These are phyloP conservation scores for Cosmorhoe ocellata DNA, from an alignment of 2,888 invertebrate species.

Conservation along the genomic window DNA sequence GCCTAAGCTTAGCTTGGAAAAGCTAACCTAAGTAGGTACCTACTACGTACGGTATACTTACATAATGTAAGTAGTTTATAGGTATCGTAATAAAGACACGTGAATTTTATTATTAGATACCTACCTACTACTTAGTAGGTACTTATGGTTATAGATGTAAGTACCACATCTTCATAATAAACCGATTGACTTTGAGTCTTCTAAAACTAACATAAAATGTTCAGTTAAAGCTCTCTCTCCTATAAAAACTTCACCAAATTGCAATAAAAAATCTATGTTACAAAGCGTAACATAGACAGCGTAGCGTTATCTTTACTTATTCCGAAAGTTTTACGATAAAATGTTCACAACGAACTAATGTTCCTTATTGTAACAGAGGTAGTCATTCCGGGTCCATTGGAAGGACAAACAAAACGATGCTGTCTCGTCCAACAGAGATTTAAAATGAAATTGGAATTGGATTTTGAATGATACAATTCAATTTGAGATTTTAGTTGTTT, in stretches of 20 bases:
- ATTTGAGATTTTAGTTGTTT: too few relatives aligned
- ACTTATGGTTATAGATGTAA: conserved; percentile 12
- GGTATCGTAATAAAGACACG: too few relatives aligned
- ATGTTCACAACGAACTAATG: conserved; percentile 44
- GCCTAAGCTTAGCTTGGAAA: too few relatives aligned
- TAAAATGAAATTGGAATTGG: too few relatives aligned
- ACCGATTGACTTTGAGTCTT: conserved; percentile 57
- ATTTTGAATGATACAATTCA: not conserved
- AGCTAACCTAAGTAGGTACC: too few relatives aligned
- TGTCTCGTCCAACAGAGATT: too few relatives aligned
- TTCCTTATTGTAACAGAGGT: conserved; percentile 27
- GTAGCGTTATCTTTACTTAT: conserved; percentile 25
- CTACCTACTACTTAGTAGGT: too few relatives aligned
- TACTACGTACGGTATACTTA: too few relatives aligned
- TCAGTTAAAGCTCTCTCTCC: conserved; percentile 61
- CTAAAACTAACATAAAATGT: conserved; percentile 66
- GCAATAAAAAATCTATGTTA: conserved; percentile 69
- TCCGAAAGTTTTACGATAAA: conserved; percentile 69
- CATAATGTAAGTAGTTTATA: too few relatives aligned
- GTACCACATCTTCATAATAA: conserved; percentile 54
- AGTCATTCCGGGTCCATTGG: not conserved
- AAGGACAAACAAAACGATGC: not conserved
- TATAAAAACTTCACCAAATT: conserved; percentile 70
- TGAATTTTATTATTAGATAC: too few relatives aligned
- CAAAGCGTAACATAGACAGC: conserved; percentile 58